Conservation (phyloP, 2,113 vertebrate genomes). For the Apistogramma diplotaenia region DNA sequence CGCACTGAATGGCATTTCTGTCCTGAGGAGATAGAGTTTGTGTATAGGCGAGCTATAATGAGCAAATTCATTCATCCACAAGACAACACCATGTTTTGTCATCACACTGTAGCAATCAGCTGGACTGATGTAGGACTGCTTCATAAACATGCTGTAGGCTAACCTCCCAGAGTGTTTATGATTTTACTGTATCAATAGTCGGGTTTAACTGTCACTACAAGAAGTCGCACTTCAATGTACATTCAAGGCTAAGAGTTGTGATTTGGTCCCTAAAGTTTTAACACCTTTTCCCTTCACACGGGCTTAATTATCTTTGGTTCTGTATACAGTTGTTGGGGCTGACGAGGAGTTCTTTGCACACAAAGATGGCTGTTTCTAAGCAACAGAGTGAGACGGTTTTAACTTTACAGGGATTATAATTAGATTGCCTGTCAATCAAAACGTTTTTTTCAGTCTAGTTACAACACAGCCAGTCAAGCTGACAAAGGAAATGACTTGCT, state of each 20-base stretch:
- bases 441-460: neutral
- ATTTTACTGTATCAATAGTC: neutral
- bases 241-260: neutral
- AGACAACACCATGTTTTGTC: neutral
- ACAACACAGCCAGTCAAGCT: neutral
- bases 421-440: conserved; percentile 46
- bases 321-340: conserved; percentile 4
- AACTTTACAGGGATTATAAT: conserved; percentile 41
- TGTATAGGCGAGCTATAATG: neutral
- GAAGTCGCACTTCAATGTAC: neutral
- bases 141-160: neutral
- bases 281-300: neutral
- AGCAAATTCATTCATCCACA: neutral
- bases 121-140: neutral
- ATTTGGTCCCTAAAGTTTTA: neutral
- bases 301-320: neutral
- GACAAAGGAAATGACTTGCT: conserved; percentile 24
- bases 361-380: conserved; percentile 32
- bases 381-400: conserved; percentile 22
- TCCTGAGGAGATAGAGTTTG: neutral
- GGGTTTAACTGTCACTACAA: neutral
- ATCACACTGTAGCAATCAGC: neutral
- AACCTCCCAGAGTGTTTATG: neutral
- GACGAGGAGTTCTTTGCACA: neutral
- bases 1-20: neutral